Conservation (phyloP, 2,113 vertebrate species). For the Cyprinodon tularosa region DNA sequence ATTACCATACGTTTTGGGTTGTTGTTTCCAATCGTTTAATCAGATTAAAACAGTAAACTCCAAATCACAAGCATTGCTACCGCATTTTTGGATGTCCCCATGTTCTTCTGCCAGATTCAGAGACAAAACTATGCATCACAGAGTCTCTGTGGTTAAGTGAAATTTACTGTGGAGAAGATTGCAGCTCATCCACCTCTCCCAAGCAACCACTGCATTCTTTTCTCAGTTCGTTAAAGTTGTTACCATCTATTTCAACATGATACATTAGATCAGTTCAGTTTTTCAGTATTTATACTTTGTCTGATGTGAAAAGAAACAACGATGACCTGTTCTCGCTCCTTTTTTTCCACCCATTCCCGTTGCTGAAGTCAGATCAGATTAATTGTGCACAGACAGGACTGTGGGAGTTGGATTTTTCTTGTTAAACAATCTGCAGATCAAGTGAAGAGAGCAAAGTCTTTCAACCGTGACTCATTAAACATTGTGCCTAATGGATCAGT, state of each 20-base stretch:
- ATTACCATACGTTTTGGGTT: not conserved
- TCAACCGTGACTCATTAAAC: slow-evolving; percentile 45
- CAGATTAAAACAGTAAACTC: not conserved
- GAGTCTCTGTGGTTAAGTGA: slow-evolving; percentile 16
- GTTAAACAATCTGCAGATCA: slow-evolving; percentile 33
- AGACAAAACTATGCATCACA: slow-evolving; percentile 1
- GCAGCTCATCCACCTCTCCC: not conserved
- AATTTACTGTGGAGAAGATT: slow-evolving; percentile 15
- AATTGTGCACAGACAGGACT: slow-evolving; percentile 30
- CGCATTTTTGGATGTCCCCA: slow-evolving; percentile 3
- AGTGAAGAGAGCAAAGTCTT: slow-evolving; percentile 21
- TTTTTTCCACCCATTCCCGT: not conserved
- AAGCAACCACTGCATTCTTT: slow-evolving; percentile 21
- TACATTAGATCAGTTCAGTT: slow-evolving; percentile 1
- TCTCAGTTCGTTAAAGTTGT: slow-evolving; percentile 20
- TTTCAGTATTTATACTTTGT: not conserved
- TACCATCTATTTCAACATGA: slow-evolving; percentile 11
- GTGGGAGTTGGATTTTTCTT: not conserved
- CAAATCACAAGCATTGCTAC: not conserved
- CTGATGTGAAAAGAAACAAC: not conserved
- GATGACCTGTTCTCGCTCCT: slow-evolving; percentile 22
- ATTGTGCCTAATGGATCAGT: slow-evolving; percentile 12
- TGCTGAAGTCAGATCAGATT: slow-evolving; percentile 7
- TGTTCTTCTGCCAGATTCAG: not conserved
- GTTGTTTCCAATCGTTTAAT: not conserved